A percentile compares a stretch with the other conserved stretches of the same genome.
phyloP scores from a whole-genome alignment of 2,888 invertebrate species.

The Eremobia ochroleuca region DNA sequence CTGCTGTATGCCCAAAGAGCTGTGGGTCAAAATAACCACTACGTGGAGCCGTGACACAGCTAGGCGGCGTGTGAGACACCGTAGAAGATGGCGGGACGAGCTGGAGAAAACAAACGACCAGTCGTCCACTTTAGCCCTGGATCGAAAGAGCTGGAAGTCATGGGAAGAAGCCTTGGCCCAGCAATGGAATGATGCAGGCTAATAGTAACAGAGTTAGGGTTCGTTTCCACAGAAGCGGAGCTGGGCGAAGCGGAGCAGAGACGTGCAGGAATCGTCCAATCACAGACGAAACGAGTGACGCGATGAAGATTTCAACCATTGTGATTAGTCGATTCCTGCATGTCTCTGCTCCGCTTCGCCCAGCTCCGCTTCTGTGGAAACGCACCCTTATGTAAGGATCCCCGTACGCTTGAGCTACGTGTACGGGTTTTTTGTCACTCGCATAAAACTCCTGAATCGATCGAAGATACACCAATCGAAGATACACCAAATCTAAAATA shows the following conservation, averaged over 20 bases:
- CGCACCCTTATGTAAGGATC: not conserved
- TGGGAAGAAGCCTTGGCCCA: not conserved
- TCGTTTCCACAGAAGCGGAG: no score
- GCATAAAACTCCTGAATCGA: slow-evolving; percentile 4
- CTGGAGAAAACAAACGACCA: not conserved
- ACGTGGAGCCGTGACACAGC: not conserved
- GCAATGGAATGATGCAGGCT: not conserved
- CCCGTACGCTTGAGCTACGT: not conserved
- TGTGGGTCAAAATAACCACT: not conserved
- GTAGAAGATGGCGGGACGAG: not conserved
- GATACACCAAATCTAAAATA: slow-evolving; percentile 36
- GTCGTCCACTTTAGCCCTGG: not conserved
- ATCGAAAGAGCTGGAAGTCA: not conserved
- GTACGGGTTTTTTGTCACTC: no score
- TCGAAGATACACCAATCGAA: slow-evolving; percentile 6
- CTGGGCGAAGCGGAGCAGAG: no score
- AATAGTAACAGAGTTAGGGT: not conserved
- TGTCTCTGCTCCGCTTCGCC: no score
- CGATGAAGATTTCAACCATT: no score
- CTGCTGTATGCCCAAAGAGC: not conserved
- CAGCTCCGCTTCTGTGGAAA: no score
- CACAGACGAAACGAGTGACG: no score
- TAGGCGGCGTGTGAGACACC: no score
- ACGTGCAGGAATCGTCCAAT: no score
- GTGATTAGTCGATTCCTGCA: no score